Evolutionary conservation across 2,888 invertebrate species (phyloP).

Genomic region (Lutraria lutraria): DNA sequence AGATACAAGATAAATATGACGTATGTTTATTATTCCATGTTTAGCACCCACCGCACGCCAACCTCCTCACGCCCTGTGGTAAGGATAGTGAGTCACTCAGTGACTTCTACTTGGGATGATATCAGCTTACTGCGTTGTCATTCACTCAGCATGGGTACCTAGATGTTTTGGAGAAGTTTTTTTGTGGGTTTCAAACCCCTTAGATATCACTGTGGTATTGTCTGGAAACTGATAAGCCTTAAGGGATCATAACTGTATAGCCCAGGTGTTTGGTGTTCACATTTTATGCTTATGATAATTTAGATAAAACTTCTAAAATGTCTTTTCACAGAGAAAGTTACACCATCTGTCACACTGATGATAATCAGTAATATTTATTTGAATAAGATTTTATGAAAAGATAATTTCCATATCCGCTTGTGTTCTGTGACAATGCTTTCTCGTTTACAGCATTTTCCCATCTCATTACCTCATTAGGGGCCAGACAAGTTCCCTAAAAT

Average conservation of each 20-base stretch:
- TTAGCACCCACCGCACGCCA: neutral
- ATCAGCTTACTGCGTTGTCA: neutral
- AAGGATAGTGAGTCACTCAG: neutral
- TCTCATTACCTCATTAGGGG: neutral
- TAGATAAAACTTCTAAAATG: neutral
- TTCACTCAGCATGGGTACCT: neutral
- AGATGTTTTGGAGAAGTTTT: neutral
- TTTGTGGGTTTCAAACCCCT: slow-evolving; percentile 1
- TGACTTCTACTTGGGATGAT: neutral
- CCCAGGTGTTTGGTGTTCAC: slow-evolving; percentile 6
- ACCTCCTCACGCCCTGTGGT: neutral
- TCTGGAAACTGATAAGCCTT: neutral
- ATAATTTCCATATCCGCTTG: neutral
- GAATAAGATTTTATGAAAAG: neutral
- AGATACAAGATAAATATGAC: neutral
- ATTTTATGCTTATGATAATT: neutral
- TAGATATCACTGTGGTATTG: neutral
- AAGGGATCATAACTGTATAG: neutral
- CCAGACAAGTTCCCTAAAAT: neutral
- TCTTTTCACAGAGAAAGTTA: slow-evolving; percentile 6
- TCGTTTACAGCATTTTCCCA: neutral
- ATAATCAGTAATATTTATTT: neutral
- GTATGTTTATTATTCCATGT: slow-evolving; percentile 5
- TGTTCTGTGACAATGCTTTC: neutral
- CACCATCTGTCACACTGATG: slow-evolving; percentile 8